Evolutionary conservation across 1,140 invertebrate genomes (phyloP).

Genomic region (Metopolophium dirhodum): DNA sequence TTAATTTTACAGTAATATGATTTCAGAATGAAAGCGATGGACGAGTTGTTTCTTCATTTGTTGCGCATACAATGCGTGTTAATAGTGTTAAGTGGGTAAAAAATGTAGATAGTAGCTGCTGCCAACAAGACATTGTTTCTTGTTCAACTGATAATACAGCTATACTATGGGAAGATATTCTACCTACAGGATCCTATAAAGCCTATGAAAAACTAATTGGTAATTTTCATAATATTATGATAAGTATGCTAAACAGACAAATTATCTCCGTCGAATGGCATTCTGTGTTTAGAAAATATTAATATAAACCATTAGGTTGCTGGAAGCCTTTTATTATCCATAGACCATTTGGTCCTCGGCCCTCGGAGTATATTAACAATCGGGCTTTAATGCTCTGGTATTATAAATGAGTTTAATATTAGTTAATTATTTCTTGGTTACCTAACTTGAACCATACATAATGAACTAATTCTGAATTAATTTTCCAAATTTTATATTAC

Average conservation of each 20-base stretch:
- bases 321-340: too few relatives aligned
- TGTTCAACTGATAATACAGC: slow-evolving; percentile 77
- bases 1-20: neutral
- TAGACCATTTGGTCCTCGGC: too few relatives aligned
- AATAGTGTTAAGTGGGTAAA: slow-evolving; percentile 81
- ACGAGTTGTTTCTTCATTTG: slow-evolving; percentile 67
- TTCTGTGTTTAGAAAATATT: too few relatives aligned
- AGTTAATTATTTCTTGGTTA: neutral
- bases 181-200: slow-evolving; percentile 44
- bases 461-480: too few relatives aligned
- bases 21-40: slow-evolving; percentile 61
- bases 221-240: slow-evolving; percentile 1
- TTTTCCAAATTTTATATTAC: too few relatives aligned
- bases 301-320: too few relatives aligned
- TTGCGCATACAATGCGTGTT: slow-evolving; percentile 71
- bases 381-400: neutral
- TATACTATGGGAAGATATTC: slow-evolving; percentile 70
- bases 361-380: neutral
- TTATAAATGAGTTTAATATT: neutral
- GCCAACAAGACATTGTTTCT: slow-evolving; percentile 71
- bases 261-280: neutral
- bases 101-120: slow-evolving; percentile 60
- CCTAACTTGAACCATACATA: too few relatives aligned
- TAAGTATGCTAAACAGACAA: neutral
- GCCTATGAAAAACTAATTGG: slow-evolving; percentile 50